phyloP scores from a whole-genome alignment of 2,113 vertebrate genomes.

The Deroptyus accipitrinus region DNA sequence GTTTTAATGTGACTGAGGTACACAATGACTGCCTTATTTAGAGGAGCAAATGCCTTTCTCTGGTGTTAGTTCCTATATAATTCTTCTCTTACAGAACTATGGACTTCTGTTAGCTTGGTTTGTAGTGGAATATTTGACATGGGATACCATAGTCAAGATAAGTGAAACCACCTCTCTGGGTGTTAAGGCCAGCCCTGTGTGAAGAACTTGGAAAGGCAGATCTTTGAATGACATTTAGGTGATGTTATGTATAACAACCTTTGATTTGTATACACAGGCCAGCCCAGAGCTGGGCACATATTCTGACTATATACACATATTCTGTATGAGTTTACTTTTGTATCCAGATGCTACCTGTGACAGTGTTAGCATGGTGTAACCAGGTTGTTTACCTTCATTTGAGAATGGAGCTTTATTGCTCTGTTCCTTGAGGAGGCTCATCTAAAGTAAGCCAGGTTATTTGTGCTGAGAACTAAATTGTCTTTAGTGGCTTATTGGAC shows the following conservation, averaged over 20 bases:
- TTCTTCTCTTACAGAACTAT: background rate
- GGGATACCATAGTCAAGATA: too few relatives aligned
- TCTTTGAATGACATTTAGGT: background rate
- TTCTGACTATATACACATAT: background rate
- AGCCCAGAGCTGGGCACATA: background rate
- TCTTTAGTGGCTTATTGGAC: background rate
- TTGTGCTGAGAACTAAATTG: background rate
- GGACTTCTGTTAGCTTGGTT: background rate
- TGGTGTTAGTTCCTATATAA: background rate
- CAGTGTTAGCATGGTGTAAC: accelerated
- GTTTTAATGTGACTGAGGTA: background rate
- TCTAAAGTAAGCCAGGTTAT: background rate
- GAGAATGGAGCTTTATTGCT: background rate
- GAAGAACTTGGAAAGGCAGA: background rate
- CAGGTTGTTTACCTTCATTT: accelerated
- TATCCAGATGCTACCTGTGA: background rate
- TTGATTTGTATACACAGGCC: background rate
- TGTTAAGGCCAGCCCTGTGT: background rate
- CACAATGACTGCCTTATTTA: background rate
- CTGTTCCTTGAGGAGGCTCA: background rate
- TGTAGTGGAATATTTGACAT: background rate
- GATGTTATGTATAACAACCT: accelerated
- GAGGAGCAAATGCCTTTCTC: background rate
- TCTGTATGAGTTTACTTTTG: background rate
- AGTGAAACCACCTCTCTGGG: background rate